A percentile compares a stretch with the other conserved stretches of the same genome.
Evolutionary conservation across 2,888 invertebrate genomes (phyloP).

Genomic region (Drosophila tanythrix): DNA sequence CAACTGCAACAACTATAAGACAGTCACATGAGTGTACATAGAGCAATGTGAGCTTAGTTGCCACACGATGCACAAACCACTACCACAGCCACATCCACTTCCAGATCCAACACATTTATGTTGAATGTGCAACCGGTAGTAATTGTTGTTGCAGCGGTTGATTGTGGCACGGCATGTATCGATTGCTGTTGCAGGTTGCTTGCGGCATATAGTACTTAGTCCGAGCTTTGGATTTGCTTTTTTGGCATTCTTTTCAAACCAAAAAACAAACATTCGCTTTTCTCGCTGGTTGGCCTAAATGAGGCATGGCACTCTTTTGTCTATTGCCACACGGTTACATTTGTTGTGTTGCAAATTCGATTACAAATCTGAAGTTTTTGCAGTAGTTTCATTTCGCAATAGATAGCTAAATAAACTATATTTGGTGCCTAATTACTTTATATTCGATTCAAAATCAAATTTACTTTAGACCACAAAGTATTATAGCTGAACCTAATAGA

Average conservation of each 20-base stretch:
- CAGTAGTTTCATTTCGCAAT: background rate
- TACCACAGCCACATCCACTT: conserved; percentile 34
- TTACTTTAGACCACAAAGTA: background rate
- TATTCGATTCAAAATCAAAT: no score
- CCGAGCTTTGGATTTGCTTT: conserved; percentile 14
- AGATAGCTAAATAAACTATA: no score
- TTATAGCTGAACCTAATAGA: background rate
- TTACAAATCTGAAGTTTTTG: background rate
- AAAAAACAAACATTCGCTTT: conserved; percentile 19
- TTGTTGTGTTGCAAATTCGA: conserved; percentile 27
- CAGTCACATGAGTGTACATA: conserved; percentile 47
- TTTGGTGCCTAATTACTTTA: no score
- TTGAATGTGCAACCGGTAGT: conserved; percentile 51
- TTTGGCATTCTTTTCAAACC: conserved; percentile 8
- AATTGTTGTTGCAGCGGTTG: conserved; percentile 49
- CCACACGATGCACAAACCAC: conserved; percentile 41
- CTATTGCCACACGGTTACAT: conserved; percentile 19
- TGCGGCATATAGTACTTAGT: conserved; percentile 12
- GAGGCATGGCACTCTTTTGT: conserved; percentile 35
- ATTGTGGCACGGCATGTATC: conserved; percentile 11
- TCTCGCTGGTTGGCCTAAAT: conserved; percentile 49
- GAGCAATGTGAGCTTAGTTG: conserved; percentile 53
- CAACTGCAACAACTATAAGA: conserved; percentile 28
- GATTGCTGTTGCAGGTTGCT: conserved; percentile 33
- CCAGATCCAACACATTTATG: conserved; percentile 3